phyloP scores from a whole-genome alignment of 2,113 vertebrate genomes.

The Cranoglanis bouderius region DNA sequence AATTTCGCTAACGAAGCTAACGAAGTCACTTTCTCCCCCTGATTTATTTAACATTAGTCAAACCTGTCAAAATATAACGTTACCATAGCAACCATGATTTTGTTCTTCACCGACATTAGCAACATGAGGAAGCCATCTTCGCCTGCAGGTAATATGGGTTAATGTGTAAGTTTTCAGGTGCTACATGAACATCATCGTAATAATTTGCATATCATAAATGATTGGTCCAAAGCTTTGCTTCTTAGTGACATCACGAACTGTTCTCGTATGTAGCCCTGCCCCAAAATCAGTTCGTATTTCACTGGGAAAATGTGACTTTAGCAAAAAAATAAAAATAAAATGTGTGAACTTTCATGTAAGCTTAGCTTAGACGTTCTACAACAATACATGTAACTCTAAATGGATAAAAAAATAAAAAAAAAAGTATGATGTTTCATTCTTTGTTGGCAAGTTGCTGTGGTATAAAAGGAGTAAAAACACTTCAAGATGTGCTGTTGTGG shows the following conservation, averaged over 20 bases:
- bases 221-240: neutral
- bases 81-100: neutral
- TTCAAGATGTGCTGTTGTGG: neutral
- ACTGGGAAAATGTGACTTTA: neutral
- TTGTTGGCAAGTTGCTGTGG: neutral
- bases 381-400: neutral
- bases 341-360: neutral
- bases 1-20: neutral
- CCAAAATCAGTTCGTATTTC: neutral
- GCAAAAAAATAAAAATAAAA: neutral
- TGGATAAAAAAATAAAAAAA: too few species aligned
- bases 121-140: neutral
- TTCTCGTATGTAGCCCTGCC: neutral
- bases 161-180: too few species aligned
- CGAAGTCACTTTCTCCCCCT: neutral
- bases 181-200: neutral
- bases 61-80: neutral
- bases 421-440: neutral
- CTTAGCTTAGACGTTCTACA: too few species aligned
- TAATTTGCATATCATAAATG: neutral
- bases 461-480: neutral
- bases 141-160: too few species aligned
- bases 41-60: neutral
- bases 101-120: neutral
- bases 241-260: neutral